Base-by-base conservation (phyloP, 35 echinoderm and acorn worm genomes). In the Heliocidaris erythrogramma region DNA sequence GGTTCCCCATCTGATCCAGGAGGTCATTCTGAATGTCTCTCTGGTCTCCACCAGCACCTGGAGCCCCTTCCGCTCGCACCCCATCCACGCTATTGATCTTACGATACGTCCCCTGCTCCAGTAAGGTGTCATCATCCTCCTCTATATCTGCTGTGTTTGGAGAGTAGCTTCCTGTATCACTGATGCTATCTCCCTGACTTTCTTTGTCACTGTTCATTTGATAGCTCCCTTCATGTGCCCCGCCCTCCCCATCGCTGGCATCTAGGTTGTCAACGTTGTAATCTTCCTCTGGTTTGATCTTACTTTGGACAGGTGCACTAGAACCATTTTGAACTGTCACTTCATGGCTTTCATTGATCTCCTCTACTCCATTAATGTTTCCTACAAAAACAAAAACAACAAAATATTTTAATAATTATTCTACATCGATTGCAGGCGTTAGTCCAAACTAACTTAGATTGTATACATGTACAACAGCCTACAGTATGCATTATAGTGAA, bases 161-260 rank as follows among this genome's bases (percentile, higher is more conserved):
- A 21, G 97, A 97, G 92, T 98, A 98, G 87, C 97, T 98, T 48
- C 97, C 97, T 16, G 95, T 87, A 60, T 98, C 97, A 92, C 97
- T 96, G 48, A 98, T 91, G 94, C 97, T 98, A 50, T 98, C 97
- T 31, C 97, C 95, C 30, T 95, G 95, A 91, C 97, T 98, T 56
- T 97, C 95, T 92, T 95, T 96, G 30, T 98, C 97, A 92, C 97
- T 98, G 88, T 98, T 98, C 71, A 98, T 91, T 49, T 97, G 96
- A 48, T 97, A 98, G 86, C 96, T 97, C 13, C 94, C 96, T 94
- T 96, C 86, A 30, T 92, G 92, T 27, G 84, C 91, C 32, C 97
- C 97, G 47, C 89, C 97, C 85, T 98, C 97, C 2, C 96, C 97
- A 85, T 98, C 97, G 42, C 97, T 98, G 84, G 85, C 92, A 89